Base-by-base conservation (phyloP, 2,113 vertebrate species). In the Ardeotis arabs region DNA sequence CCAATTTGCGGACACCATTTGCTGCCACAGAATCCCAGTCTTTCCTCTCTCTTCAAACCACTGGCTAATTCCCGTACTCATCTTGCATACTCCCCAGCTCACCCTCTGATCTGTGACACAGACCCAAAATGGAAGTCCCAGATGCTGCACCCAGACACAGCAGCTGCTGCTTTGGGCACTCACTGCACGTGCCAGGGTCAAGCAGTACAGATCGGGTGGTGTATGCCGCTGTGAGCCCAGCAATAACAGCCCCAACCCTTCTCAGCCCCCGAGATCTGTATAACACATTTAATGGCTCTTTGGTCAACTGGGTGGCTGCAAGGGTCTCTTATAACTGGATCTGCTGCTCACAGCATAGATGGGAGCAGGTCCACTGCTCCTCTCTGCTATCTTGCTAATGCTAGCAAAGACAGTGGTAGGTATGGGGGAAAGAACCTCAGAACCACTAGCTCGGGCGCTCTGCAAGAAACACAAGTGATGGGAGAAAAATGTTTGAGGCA, bases 321-420 rank as follows among this genome's bases (percentile, higher is more conserved):
- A 49, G 20, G 8, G 44, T 69, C 56, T 53, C 14, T 83, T 66
- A 29, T 25, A 72, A 72, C 17, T 45, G 22, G 13, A 31, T n/a
- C 28, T 58, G 14, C 33, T 2, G 1, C 39, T 45, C 31, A 63
- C 49, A 75, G 3, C 35, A 16, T 41, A 81, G 12, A 29, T 44
- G 21, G 15, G n/a, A 18, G 15, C 0, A 0, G 10, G 17, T 73
- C 44, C 8, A 5, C 37, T 44, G 31, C 7, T 58, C 22, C 21
- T 10, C 12, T 83, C 23, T 70, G 27, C 20, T 72, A 8, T 33
- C n/a, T 55, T 87, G 35, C 12, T 28, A 63, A 27, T 23, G 19
- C 8, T 62, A 39, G 33, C 14, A 63, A 75, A 66, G 21, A 27
- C 35, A 70, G 12, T 12, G 47, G 24, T 17, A 74, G 13, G 35